Evolutionary conservation across 2,797 vertebrate species (phyloP).

Genomic region (Brotula barbata): DNA sequence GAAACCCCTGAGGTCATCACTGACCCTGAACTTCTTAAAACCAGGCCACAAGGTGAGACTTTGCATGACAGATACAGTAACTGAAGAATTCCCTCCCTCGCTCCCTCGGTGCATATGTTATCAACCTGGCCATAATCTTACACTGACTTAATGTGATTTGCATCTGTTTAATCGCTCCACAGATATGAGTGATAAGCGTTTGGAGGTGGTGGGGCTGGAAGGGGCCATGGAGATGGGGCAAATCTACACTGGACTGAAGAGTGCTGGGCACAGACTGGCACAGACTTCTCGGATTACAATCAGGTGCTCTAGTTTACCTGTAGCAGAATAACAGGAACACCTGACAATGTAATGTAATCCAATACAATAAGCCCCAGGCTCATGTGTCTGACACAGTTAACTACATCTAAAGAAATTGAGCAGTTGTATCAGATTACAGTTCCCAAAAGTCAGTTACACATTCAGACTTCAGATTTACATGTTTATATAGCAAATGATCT

Average conservation of each 20-base stretch:
- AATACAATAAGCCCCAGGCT: not conserved
- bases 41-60: slow-evolving; percentile 83
- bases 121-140: not conserved
- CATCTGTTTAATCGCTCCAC: slow-evolving; percentile 11
- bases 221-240: slow-evolving; percentile 93
- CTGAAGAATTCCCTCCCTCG: not conserved
- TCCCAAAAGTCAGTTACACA: not conserved
- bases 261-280: slow-evolving; percentile 85
- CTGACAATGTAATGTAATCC: not conserved
- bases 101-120: not conserved
- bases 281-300: slow-evolving; percentile 89
- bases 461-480: not conserved
- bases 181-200: slow-evolving; percentile 88
- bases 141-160: not conserved
- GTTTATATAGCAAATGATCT: not conserved
- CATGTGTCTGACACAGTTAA: not conserved
- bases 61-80: not conserved
- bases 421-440: not conserved
- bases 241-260: slow-evolving; percentile 93
- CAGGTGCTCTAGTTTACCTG: slow-evolving; percentile 71
- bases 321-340: slow-evolving; percentile 4
- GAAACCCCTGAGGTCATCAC: slow-evolving; percentile 80
- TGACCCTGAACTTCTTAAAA: slow-evolving; percentile 86
- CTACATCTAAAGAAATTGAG: too few relatives aligned
- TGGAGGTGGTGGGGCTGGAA: slow-evolving; percentile 92